Evolutionary conservation across 2,888 invertebrate species (phyloP).

Genomic region (Eupithecia subfuscata): DNA sequence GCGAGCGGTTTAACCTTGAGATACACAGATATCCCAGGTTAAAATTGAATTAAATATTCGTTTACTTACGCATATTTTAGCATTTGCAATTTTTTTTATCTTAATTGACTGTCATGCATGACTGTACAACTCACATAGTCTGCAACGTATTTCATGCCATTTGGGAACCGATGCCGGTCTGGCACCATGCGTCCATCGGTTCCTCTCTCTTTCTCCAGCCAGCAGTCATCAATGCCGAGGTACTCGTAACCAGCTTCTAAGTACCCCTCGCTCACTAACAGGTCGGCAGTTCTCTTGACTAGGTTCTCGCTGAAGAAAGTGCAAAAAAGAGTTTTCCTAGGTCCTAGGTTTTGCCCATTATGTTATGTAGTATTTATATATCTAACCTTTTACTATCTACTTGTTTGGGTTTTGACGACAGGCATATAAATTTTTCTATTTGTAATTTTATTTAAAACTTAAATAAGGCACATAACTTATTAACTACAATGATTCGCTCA

Average conservation of each 20-base stretch:
- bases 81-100: neutral
- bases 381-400: too few relatives aligned
- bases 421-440: too few relatives aligned
- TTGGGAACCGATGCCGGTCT: conserved; percentile 88
- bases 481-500: too few relatives aligned
- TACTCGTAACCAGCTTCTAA: conserved; percentile 89
- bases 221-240: conserved; percentile 90
- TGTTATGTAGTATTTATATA: too few relatives aligned
- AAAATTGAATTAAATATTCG: too few relatives aligned
- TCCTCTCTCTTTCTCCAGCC: conserved; percentile 87
- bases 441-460: too few relatives aligned
- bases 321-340: neutral
- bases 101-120: neutral
- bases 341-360: too few relatives aligned
- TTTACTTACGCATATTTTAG: too few relatives aligned
- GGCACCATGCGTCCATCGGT: conserved; percentile 85
- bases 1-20: too few relatives aligned
- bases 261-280: conserved; percentile 87
- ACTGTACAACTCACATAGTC: conserved; percentile 85
- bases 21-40: too few relatives aligned
- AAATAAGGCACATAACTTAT: too few relatives aligned
- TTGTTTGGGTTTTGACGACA: too few relatives aligned
- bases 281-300: conserved; percentile 85
- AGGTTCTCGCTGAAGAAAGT: conserved; percentile 81
- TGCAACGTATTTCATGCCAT: conserved; percentile 87